Percentiles rank a stretch among this genome's conserved stretches.
These are phyloP conservation scores for Scylla paramamosain DNA, from an alignment of 1,140 invertebrate species.

Conservation along the genomic window DNA sequence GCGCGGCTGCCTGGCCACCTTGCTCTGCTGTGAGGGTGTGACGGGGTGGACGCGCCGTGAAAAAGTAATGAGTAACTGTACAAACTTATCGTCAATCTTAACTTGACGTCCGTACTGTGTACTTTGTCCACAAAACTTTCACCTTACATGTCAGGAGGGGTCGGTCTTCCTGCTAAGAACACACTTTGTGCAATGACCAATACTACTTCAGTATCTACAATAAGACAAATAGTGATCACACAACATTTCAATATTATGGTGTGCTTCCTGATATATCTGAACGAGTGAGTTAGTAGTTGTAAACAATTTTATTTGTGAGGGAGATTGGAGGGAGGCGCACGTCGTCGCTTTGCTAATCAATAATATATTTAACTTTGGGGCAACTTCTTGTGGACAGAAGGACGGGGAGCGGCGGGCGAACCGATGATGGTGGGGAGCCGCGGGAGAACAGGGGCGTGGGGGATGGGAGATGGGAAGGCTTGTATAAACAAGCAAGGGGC, in stretches of 20 bases:
- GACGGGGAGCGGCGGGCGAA: not conserved
- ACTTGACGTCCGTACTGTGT: not conserved
- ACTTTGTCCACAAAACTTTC: not conserved
- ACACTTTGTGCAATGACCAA: not conserved
- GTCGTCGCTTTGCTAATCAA: constrained; percentile 34
- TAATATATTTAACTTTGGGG: constrained; percentile 58
- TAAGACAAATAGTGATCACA: not conserved
- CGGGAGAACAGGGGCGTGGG: not conserved
- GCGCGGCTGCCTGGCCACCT: not conserved
- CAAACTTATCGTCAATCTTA: not conserved
- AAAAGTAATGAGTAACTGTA: not conserved
- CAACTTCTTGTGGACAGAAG: constrained; percentile 46
- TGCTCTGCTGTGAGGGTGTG: not conserved
- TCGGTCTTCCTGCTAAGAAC: not conserved
- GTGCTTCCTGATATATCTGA: not conserved
- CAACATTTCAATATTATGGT: not conserved
- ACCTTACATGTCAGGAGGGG: not conserved
- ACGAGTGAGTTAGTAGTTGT: not conserved
- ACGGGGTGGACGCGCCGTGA: not conserved
- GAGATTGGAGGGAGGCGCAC: not conserved
- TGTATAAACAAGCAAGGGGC: not conserved
- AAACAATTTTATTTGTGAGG: not conserved
- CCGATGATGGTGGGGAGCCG: not conserved
- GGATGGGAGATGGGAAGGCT: not conserved
- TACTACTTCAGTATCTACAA: not conserved